These are phyloP conservation scores for Python bivittatus DNA, from an alignment of 2,113 vertebrate species.

Conservation along the genomic window DNA sequence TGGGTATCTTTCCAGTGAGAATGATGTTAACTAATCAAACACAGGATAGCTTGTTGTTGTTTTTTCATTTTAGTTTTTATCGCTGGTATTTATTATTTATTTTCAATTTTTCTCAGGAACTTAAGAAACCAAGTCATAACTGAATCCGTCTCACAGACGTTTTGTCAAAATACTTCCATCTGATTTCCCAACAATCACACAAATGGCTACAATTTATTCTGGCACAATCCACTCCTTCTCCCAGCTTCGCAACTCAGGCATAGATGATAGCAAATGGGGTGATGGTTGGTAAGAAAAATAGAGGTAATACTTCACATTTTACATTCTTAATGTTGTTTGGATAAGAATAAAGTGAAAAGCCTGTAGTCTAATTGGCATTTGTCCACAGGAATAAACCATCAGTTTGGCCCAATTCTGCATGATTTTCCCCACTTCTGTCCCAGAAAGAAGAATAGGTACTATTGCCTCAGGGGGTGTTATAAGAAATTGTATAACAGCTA, in stretches of 20 bases:
- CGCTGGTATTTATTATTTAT: constrained; percentile 9
- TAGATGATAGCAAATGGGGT: constrained; percentile 52
- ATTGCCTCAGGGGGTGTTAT: neutral
- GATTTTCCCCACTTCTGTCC: neutral
- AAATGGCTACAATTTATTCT: constrained; percentile 49
- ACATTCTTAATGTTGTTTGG: constrained; percentile 43
- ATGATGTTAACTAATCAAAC: constrained; percentile 1
- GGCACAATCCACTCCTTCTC: constrained; percentile 28
- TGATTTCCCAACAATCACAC: constrained; percentile 49
- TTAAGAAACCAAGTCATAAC: constrained; percentile 43
- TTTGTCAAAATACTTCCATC: constrained; percentile 34
- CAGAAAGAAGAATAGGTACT: neutral
- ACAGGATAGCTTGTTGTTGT: neutral
- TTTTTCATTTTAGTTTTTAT: neutral
- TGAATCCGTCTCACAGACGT: constrained; percentile 39
- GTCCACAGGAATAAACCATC: constrained; percentile 35
- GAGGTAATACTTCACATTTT: constrained; percentile 45
- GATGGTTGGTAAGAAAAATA: constrained; percentile 49
- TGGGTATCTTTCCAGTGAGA: neutral
- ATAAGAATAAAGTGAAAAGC: constrained; percentile 47
- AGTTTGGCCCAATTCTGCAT: neutral
- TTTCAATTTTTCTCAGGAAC: constrained; percentile 28
- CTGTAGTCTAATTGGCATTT: neutral
- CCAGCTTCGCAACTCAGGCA: constrained; percentile 51
- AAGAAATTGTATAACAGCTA: neutral